Evolutionary conservation across 2,797 vertebrate species (phyloP).

Genomic region (Anguilla pacifica): DNA sequence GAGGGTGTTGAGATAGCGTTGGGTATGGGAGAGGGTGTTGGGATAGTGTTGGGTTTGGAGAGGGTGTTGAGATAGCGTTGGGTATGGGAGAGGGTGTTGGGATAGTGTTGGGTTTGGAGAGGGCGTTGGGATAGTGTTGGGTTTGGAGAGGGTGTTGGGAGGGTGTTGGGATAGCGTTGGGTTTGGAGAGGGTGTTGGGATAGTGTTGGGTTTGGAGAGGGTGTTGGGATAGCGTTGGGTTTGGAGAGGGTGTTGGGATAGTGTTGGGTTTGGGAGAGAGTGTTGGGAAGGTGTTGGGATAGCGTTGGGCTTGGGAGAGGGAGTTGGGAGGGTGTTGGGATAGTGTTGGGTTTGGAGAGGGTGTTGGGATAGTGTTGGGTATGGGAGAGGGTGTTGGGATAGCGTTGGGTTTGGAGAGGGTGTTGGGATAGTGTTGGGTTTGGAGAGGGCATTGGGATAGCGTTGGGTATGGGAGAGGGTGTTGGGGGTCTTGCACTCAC

Average conservation of each 20-base stretch:
- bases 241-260: neutral
- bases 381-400: neutral
- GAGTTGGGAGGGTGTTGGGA: neutral
- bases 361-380: too few species aligned
- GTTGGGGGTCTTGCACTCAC: constrained; percentile 62
- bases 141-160: neutral
- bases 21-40: neutral
- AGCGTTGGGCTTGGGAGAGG: too few species aligned
- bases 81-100: neutral
- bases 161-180: neutral
- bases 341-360: too few species aligned
- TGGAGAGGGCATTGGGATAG: too few species aligned
- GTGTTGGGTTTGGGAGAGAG: too few species aligned
- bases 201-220: neutral
- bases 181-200: too few species aligned
- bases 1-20: neutral
- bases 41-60: too few species aligned
- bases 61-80: neutral
- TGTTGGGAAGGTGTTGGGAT: too few species aligned
- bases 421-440: neutral
- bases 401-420: neutral
- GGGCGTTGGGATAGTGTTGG: neutral
- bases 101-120: neutral
- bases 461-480: too few species aligned
- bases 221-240: neutral